These are phyloP conservation scores for Chiroxiphia lanceolata DNA, from an alignment of 2,797 vertebrate genomes.

Conservation along the genomic window DNA sequence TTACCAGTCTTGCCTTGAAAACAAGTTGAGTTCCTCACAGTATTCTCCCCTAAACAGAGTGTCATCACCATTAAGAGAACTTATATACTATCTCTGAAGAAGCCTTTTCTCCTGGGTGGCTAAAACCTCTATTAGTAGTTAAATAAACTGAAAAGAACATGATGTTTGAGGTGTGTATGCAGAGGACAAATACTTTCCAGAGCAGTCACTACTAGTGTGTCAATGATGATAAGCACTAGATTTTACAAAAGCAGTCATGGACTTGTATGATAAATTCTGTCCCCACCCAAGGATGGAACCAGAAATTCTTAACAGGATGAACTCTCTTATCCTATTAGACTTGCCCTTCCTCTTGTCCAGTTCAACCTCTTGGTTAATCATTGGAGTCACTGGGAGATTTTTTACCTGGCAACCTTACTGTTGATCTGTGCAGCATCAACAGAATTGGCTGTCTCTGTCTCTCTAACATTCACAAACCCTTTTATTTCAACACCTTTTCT, in stretches of 20 bases:
- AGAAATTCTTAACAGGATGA: slow-evolving; percentile 15
- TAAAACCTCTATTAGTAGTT: not conserved
- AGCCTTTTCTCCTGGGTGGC: not conserved
- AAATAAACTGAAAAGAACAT: not conserved
- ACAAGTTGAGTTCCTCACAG: not conserved
- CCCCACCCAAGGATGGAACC: not conserved
- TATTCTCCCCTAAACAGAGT: not conserved
- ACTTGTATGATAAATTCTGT: not conserved
- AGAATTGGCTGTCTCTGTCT: not conserved
- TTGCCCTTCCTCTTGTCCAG: not conserved
- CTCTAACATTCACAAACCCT: not conserved
- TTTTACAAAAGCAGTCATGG: not conserved
- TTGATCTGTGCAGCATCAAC: not conserved
- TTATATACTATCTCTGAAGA: not conserved
- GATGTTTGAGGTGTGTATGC: not conserved
- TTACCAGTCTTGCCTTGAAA: not conserved
- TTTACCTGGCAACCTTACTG: not conserved
- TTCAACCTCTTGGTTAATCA: not conserved
- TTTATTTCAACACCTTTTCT: slow-evolving; percentile 24
- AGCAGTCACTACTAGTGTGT: not conserved
- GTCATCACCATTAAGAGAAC: not conserved
- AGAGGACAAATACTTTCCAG: not conserved
- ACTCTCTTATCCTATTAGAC: slow-evolving; percentile 15
- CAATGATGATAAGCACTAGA: not conserved
- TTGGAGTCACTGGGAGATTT: not conserved